A percentile compares a stretch with the other conserved stretches of the same genome.
Evolutionary conservation across 2,888 invertebrate species (phyloP).

Genomic region (Tinea pellionella): DNA sequence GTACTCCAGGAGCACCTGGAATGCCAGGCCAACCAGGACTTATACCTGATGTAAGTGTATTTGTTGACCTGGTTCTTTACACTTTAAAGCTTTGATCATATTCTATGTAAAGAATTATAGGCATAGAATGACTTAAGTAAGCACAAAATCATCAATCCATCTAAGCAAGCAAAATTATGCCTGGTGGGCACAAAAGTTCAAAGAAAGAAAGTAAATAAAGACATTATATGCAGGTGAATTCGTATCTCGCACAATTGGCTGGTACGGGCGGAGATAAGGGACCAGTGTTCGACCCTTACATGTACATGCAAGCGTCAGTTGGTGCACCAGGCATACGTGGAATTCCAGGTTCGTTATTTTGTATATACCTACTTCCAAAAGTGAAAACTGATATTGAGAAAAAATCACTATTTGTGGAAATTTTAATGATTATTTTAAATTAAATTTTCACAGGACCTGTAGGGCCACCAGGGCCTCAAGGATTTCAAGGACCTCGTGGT

Average conservation of each 20-base stretch:
- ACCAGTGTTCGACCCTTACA: constrained; percentile 75
- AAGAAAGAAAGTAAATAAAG: too few species aligned
- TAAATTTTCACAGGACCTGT: constrained; percentile 43
- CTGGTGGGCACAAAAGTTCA: too few species aligned
- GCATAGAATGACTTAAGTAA: too few species aligned
- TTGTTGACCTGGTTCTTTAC: too few species aligned
- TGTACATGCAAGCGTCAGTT: constrained; percentile 83
- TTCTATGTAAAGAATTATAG: too few species aligned
- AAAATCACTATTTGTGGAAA: not conserved
- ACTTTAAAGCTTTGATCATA: too few species aligned
- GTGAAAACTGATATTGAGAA: not conserved
- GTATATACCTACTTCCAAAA: not conserved
- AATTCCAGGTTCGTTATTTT: constrained; percentile 69
- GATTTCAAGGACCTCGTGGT: constrained; percentile 85
- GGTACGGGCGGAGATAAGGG: constrained; percentile 82
- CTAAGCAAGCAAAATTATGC: too few species aligned
- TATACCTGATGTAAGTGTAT: constrained; percentile 72
- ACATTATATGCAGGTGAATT: constrained; percentile 56
- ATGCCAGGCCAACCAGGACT: constrained; percentile 77
- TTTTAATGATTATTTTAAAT: not conserved
- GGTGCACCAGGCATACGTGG: constrained; percentile 86
- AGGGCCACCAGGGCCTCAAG: constrained; percentile 74
- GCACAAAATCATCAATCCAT: too few species aligned
- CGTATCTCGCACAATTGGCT: constrained; percentile 81
- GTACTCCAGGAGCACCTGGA: constrained; percentile 75